Base-by-base conservation (phyloP, 1,140 invertebrate species). In the Trachymyrmex septentrionalis region DNA sequence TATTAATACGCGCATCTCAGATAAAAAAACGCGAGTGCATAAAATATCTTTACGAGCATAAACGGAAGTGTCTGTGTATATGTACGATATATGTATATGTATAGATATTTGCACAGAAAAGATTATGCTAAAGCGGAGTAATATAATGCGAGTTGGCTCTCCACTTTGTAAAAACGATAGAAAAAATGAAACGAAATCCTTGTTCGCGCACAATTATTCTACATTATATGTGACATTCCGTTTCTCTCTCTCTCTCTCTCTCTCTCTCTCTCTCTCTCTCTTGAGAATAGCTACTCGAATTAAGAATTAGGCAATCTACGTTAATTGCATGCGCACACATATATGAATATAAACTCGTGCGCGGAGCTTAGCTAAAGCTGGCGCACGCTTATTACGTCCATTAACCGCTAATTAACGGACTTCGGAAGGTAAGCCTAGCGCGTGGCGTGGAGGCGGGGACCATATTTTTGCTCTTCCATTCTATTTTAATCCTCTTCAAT, bases 391-490 rank as follows among this genome's bases (percentile, higher is more conserved):
- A 75, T 89, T 72, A 66, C 86, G 72, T 90, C 72, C 86, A 88
- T 90, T 90, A 81, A 90, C 61, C 81, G 76, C 76, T 71, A 78
- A 82, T 78, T 82, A 72, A 76, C 67, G 82, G 63, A 55, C 50
- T 57, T 67, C 30, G 64, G 72, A 89, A 91, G 88, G 89, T 91
- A 92, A 92, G 89, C 88, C 76, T 76, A 55, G 87, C 85, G 89
- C 89, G 91, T 86, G 91, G 90, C 93, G 93, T 94, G 93, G 93
- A 94, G 93, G 93, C 93, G 93, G 93, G 93, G 93, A 93, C 93
- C 93, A 87, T 69, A 50, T 84, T 88, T 90, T 91, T 90, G 59
- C 87, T 84, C 24, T 86, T 78, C 66, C 44, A 72, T 78, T 84
- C 84, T 84, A 77, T 71, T 72, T 75, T 50, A 77, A 48, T 9